A percentile compares a stretch with the other conserved stretches of the same genome.
These are phyloP conservation scores for Camponotus floridanus DNA, from an alignment of 1,140 invertebrate genomes.

Conservation along the genomic window DNA sequence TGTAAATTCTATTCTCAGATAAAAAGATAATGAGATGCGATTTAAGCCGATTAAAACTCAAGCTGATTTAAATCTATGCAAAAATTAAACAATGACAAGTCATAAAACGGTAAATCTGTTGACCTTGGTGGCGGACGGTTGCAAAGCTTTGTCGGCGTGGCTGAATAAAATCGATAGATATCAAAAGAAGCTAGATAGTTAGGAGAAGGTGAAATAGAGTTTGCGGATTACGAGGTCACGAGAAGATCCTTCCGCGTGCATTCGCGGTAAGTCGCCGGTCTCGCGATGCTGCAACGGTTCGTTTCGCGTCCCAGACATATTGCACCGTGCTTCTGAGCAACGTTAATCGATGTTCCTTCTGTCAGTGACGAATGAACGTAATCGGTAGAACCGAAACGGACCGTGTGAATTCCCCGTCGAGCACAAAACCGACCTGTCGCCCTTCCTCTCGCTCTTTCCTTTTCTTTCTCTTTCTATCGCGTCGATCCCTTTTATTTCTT, in stretches of 20 bases:
- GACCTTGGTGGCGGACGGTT: background rate
- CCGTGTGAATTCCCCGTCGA: conserved; percentile 80
- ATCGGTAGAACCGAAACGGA: conserved; percentile 80
- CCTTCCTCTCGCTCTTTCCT: conserved; percentile 15
- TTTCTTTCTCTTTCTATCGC: conserved; percentile 18
- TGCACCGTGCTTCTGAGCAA: conserved; percentile 70
- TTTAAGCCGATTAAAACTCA: conserved; percentile 4
- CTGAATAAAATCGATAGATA: conserved; percentile 69
- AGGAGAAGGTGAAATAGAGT: conserved; percentile 67
- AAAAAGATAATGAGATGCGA: background rate
- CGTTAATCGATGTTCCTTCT: conserved; percentile 77
- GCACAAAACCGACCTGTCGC: conserved; percentile 65
- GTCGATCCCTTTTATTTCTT: conserved; percentile 41
- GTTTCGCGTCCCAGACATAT: conserved; percentile 76
- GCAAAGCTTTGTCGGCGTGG: background rate
- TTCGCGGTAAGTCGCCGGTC: conserved; percentile 67
- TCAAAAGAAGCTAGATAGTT: conserved; percentile 39
- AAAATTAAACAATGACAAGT: background rate
- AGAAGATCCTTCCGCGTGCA: conserved; percentile 74
- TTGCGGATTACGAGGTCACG: conserved; percentile 68
- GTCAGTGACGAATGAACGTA: conserved; percentile 79
- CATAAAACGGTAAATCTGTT: background rate
- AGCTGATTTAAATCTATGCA: background rate
- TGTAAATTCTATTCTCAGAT: conserved; percentile 20
- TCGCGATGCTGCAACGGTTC: conserved; percentile 67